A percentile compares a stretch with the other conserved stretches of the same genome.
Evolutionary conservation across 2,888 invertebrate species (phyloP).

Genomic region (Campoplex capitator): DNA sequence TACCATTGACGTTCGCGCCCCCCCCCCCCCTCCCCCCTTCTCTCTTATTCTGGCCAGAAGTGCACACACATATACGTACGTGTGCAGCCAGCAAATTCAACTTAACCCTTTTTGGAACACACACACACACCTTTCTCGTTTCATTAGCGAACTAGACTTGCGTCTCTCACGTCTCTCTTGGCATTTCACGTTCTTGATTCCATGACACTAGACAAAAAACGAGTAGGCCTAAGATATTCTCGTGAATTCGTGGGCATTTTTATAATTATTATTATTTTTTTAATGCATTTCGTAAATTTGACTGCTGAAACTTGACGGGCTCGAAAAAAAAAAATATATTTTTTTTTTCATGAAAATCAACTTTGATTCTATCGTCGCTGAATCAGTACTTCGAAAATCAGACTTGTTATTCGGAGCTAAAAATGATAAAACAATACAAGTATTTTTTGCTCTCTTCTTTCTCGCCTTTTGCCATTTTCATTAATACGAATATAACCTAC

Average conservation of each 20-base stretch:
- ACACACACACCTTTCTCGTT: conserved; percentile 54
- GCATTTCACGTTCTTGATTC: conserved; percentile 25
- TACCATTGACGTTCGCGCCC: conserved; percentile 37
- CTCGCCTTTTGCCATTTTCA: conserved; percentile 14
- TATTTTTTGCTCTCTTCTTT: not conserved
- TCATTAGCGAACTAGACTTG: conserved; percentile 60
- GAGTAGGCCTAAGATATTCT: conserved; percentile 27
- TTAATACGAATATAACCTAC: not conserved
- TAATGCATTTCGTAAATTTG: not conserved
- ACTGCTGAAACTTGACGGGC: not conserved
- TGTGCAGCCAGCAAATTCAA: conserved; percentile 55
- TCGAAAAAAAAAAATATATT: not conserved
- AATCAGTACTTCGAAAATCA: not conserved
- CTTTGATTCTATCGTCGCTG: not conserved
- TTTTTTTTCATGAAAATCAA: not conserved
- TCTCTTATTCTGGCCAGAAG: conserved; percentile 10
- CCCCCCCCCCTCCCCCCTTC: not conserved
- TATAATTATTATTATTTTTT: not conserved
- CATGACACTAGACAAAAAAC: conserved; percentile 40
- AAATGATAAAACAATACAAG: not conserved
- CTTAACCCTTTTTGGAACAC: conserved; percentile 31
- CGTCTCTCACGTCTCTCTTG: conserved; percentile 40
- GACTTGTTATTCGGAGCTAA: not conserved
- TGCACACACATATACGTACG: conserved; percentile 28
- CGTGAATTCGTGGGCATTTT: conserved; percentile 9